Evolutionary conservation across 2,113 vertebrate genomes (phyloP).

Genomic region (Spea bombifrons): DNA sequence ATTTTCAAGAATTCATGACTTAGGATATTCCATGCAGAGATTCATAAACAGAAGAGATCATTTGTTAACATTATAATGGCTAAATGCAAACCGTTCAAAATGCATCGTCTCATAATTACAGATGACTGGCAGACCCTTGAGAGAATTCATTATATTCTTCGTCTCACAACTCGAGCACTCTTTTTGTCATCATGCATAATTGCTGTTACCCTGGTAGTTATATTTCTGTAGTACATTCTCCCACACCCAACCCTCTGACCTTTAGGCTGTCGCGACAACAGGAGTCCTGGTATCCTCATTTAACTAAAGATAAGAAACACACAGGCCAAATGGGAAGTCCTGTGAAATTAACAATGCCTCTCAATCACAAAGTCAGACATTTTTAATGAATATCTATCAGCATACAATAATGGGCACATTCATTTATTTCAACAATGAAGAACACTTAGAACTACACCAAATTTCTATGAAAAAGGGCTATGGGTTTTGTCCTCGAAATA

Average conservation of each 20-base stretch:
- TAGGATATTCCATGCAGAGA: neutral
- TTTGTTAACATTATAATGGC: slow-evolving; percentile 22
- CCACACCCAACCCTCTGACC: slow-evolving; percentile 40
- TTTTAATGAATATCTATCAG: neutral
- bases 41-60: neutral
- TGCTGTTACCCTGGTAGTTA: slow-evolving; percentile 32
- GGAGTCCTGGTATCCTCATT: slow-evolving; percentile 36
- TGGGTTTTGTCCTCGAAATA: too few relatives aligned
- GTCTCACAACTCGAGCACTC: slow-evolving; percentile 15
- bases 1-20: too few relatives aligned
- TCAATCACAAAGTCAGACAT: slow-evolving; percentile 38
- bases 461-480: too few relatives aligned
- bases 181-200: slow-evolving; percentile 34
- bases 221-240: slow-evolving; percentile 29
- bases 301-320: slow-evolving; percentile 9
- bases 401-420: slow-evolving; percentile 27
- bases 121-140: slow-evolving; percentile 44
- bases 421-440: neutral
- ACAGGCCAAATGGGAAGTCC: slow-evolving; percentile 18
- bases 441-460: too few relatives aligned
- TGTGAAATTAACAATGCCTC: slow-evolving; percentile 37
- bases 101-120: slow-evolving; percentile 27
- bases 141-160: slow-evolving; percentile 31
- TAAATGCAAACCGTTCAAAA: neutral
- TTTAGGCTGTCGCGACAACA: slow-evolving; percentile 42